These are phyloP conservation scores for Lithosia quadra DNA, from an alignment of 2,888 invertebrate genomes.

Conservation along the genomic window DNA sequence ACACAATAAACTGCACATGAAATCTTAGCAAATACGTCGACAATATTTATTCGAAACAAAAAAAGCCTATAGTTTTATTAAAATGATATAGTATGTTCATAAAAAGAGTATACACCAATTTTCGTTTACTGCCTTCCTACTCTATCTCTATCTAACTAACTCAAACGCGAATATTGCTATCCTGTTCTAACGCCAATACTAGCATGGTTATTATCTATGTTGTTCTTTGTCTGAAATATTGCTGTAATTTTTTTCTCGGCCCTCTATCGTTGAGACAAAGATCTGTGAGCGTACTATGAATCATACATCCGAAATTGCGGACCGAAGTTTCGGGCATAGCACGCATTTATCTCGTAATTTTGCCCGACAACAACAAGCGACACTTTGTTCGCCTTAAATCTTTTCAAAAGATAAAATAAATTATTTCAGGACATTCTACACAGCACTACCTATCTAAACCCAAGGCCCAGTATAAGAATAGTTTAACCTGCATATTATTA, in stretches of 20 bases:
- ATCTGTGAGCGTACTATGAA: constrained; percentile 20
- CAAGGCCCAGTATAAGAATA: too few relatives aligned
- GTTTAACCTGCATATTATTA: too few relatives aligned
- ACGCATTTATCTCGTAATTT: neutral
- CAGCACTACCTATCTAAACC: too few relatives aligned
- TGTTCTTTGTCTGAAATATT: constrained; percentile 51
- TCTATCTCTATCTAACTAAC: constrained; percentile 31
- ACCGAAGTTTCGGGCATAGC: neutral
- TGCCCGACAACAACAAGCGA: too few relatives aligned
- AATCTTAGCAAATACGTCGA: constrained; percentile 51
- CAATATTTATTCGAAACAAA: constrained; percentile 57
- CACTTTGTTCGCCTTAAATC: too few relatives aligned
- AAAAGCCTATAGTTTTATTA: constrained; percentile 53
- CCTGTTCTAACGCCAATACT: constrained; percentile 34
- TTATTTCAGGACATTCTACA: too few relatives aligned
- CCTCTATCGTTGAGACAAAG: constrained; percentile 32
- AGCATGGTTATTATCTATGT: constrained; percentile 52
- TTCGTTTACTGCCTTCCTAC: constrained; percentile 44
- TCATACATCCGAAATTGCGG: neutral
- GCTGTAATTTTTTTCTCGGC: constrained; percentile 50
- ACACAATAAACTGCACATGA: constrained; percentile 30
- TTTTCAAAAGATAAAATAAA: too few relatives aligned
- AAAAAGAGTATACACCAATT: constrained; percentile 57
- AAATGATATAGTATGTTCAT: constrained; percentile 60
- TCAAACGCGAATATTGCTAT: constrained; percentile 22